phyloP scores from a whole-genome alignment of 2,888 invertebrate genomes.

The Watsonalla binaria region DNA sequence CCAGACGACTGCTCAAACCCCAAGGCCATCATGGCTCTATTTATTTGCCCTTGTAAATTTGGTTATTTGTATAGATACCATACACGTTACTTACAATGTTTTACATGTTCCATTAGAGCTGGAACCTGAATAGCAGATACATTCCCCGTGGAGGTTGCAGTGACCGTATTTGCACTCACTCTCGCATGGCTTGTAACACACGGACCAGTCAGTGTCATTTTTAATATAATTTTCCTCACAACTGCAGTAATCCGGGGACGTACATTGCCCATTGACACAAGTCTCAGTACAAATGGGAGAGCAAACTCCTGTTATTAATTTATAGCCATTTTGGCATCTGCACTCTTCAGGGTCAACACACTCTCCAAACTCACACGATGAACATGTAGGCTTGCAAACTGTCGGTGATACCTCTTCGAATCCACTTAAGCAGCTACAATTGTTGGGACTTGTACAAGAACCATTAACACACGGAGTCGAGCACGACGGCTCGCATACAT shows the following conservation, averaged over 20 bases:
- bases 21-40: too few species aligned
- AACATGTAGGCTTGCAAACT: constrained; percentile 12
- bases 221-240: constrained; percentile 23
- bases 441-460: not conserved
- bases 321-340: constrained; percentile 15
- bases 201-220: constrained; percentile 3
- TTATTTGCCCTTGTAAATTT: too few species aligned
- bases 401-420: not conserved
- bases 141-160: constrained; percentile 34
- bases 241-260: constrained; percentile 22
- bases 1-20: too few species aligned
- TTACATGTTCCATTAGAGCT: constrained; percentile 31
- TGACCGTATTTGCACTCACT: constrained; percentile 33
- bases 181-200: constrained; percentile 38
- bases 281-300: constrained; percentile 8
- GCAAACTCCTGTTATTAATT: constrained; percentile 5
- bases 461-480: not conserved
- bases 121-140: constrained; percentile 33
- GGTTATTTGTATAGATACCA: not conserved
- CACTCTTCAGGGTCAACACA: constrained; percentile 20
- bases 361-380: constrained; percentile 18
- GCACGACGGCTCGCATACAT: not conserved
- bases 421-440: not conserved
- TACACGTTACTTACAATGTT: not conserved
- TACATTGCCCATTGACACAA: constrained; percentile 41